Conservation (phyloP, 1,140 invertebrate species). For the Arion vulgaris region DNA sequence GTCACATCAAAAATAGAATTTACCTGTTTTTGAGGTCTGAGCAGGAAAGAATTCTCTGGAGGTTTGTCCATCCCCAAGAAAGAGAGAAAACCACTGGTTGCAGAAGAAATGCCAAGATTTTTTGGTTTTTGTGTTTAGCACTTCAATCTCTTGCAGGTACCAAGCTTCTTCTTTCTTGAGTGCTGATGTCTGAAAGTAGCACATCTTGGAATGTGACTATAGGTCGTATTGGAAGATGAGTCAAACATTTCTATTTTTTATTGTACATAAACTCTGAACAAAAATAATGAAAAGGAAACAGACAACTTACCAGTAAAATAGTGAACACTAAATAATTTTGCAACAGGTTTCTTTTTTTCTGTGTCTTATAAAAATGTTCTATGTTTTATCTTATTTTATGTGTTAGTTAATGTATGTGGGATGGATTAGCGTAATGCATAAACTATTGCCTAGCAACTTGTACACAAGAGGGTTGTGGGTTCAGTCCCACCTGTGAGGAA, state of each 20-base stretch:
- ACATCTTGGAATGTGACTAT: neutral
- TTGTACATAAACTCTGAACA: too few relatives aligned
- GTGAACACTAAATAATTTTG: too few relatives aligned
- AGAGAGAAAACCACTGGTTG: slow-evolving; percentile 72
- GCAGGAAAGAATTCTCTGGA: slow-evolving; percentile 66
- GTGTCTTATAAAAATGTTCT: too few relatives aligned
- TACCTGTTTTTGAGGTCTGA: slow-evolving; percentile 67
- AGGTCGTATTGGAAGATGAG: neutral
- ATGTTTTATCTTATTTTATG: too few relatives aligned
- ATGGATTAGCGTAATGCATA: too few relatives aligned
- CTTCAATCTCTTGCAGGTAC: slow-evolving; percentile 70
- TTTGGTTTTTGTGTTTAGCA: slow-evolving; percentile 68
- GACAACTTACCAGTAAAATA: too few relatives aligned
- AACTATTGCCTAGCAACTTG: too few relatives aligned
- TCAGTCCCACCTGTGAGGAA: too few relatives aligned
- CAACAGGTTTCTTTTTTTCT: too few relatives aligned
- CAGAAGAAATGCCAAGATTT: slow-evolving; percentile 70
- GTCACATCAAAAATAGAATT: slow-evolving; percentile 1
- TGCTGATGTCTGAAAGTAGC: slow-evolving; percentile 66
- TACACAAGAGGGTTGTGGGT: too few relatives aligned
- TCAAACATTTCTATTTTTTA: neutral
- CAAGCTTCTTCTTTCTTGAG: slow-evolving; percentile 69
- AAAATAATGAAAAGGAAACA: too few relatives aligned
- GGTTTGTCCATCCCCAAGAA: slow-evolving; percentile 66
- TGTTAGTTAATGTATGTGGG: too few relatives aligned